These are phyloP conservation scores for human DNA, from an alignment of 2,113 vertebrate genomes.

Conservation along the genomic window GRCh38 chr11:105914001-105914500, in stretches of 20 bases:
- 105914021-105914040: not conserved
- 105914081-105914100: not conserved
- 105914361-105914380: slow-evolving; percentile 77
- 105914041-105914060: not conserved
- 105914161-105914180: slow-evolving; percentile 51
- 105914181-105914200: slow-evolving; percentile 31
- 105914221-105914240: slow-evolving; percentile 66
- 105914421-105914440: slow-evolving; percentile 34
- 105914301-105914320: slow-evolving; percentile 74
- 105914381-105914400: not conserved
- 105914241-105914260: slow-evolving; percentile 52
- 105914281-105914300: slow-evolving; percentile 69
- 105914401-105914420: slow-evolving; percentile 4
- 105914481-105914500: not conserved
- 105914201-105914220: slow-evolving; percentile 30
- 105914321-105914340: slow-evolving; percentile 73
- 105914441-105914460: not conserved
- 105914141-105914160: not conserved
- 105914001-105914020: not conserved
- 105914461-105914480: not conserved
- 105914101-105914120: not conserved
- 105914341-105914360: slow-evolving; percentile 74
- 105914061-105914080: not conserved
- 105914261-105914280: slow-evolving; percentile 70
- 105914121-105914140: not conserved